Base-by-base conservation (phyloP, 2,797 vertebrate genomes). In the Dendrocincla fuliginosa region DNA sequence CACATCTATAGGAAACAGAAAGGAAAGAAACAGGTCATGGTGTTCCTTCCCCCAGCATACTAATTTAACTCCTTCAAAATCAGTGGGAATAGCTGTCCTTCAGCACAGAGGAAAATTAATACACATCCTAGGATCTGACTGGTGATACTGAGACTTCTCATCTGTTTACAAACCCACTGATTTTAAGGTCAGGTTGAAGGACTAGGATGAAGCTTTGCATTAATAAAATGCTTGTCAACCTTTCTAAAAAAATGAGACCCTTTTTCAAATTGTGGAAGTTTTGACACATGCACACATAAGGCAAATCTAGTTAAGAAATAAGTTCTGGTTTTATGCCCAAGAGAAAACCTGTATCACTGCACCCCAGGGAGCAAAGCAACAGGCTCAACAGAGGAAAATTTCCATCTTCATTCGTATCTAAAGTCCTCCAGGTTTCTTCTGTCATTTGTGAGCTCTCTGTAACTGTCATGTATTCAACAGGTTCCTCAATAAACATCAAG, bases 221-320 rank as follows among this genome's bases (percentile, higher is more conserved):
- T 80, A 42, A 57, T 41, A 37, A 8, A 44, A 67, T 4, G 2
- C 17, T 41, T 53, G 15, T 23, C 80, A 68, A 49, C 7, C 13
- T 76, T 69, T 32, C 60, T 67, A 46, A 44, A 59, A 15, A 20
- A 53, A 37, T 24, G 1, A 77, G 4, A 23, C 4, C 2, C 4
- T 13, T 32, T 83, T 87, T 63, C 46, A 52, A 85, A 59, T 52
- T 13, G 13, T 11, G 13, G 9, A 16, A 5, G 0, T 27, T 79
- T 80, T 56, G 8, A 24, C 13, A 64, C 10, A 61, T 6, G 25
- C 17, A 44, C 5, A 32, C 3, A 5, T 8, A 55, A 16, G 7
- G 64, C 0, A 27, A 16, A 55, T 5, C 7, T 4, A 15, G 50
- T 37, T 56, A 0, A 6, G 28, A 69, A 64, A 9, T 5, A 3